Conservation (phyloP, 2,797 vertebrate genomes). For the Phaenicophaeus curvirostris region DNA sequence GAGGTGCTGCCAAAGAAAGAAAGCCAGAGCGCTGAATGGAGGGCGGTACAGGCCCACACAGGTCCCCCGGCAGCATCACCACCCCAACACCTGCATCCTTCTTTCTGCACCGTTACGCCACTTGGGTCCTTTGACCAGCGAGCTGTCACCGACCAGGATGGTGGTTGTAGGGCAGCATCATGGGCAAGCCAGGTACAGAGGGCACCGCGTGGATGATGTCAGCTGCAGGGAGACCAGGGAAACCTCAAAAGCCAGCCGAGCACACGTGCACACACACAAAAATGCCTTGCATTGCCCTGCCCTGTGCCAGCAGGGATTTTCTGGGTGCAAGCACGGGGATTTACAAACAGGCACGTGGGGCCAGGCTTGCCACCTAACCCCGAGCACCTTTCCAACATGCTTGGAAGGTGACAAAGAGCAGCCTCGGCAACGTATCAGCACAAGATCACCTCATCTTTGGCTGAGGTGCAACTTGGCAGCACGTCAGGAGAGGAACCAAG, state of each 20-base stretch:
- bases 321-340: not conserved
- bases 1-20: rapidly evolving
- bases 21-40: not conserved
- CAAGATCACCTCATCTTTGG: not conserved
- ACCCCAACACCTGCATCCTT: not conserved
- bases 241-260: not conserved
- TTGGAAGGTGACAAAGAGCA: slow-evolving; percentile 24
- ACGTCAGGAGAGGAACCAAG: not conserved
- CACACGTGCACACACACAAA: not conserved
- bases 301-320: not conserved
- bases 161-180: not conserved
- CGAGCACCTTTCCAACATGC: not conserved
- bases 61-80: not conserved
- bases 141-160: not conserved
- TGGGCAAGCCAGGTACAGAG: rapidly evolving
- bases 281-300: not conserved
- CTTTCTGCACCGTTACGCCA: not conserved
- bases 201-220: not conserved
- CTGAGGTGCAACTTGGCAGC: not conserved
- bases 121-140: not conserved
- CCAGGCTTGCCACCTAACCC: not conserved
- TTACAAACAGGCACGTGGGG: slow-evolving; percentile 4
- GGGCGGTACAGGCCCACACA: not conserved
- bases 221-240: not conserved
- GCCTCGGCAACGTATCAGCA: not conserved